phyloP scores from a whole-genome alignment of 1,140 invertebrate species.

The Nixonia krombeini region DNA sequence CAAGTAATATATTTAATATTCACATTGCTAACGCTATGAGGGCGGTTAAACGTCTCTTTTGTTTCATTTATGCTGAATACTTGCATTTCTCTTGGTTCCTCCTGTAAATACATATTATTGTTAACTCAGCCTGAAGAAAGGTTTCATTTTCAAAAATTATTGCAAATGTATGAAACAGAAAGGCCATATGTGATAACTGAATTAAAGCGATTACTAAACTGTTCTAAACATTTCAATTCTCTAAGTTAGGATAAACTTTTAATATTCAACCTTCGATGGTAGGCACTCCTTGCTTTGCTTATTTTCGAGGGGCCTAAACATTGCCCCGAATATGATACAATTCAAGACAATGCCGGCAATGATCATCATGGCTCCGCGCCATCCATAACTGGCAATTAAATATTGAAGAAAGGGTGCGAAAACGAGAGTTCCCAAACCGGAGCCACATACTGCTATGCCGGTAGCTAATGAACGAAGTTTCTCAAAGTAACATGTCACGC shows the following conservation, averaged over 20 bases:
- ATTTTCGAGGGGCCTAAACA: slow-evolving; percentile 81
- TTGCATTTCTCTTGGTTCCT: slow-evolving; percentile 14
- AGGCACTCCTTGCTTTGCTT: background rate
- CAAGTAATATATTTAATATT: slow-evolving; percentile 11
- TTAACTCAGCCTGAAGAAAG: background rate
- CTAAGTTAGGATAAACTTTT: background rate
- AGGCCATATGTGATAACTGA: no score
- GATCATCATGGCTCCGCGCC: slow-evolving; percentile 84
- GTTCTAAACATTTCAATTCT: no score
- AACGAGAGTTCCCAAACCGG: slow-evolving; percentile 88
- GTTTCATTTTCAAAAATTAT: no score
- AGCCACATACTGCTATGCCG: slow-evolving; percentile 94
- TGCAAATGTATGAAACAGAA: no score
- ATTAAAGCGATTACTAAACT: no score
- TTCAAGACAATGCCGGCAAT: slow-evolving; percentile 85
- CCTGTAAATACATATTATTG: slow-evolving; percentile 6
- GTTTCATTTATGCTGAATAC: slow-evolving; percentile 20
- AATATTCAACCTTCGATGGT: background rate
- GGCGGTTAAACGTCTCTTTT: slow-evolving; percentile 11
- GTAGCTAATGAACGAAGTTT: slow-evolving; percentile 91
- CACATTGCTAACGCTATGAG: slow-evolving; percentile 39
- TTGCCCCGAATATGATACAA: slow-evolving; percentile 86
- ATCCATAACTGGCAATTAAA: slow-evolving; percentile 77
- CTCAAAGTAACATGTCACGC: slow-evolving; percentile 95
- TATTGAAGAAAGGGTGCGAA: slow-evolving; percentile 84